Conservation (phyloP, 2,113 vertebrate species). For the Sorex fumeus region DNA sequence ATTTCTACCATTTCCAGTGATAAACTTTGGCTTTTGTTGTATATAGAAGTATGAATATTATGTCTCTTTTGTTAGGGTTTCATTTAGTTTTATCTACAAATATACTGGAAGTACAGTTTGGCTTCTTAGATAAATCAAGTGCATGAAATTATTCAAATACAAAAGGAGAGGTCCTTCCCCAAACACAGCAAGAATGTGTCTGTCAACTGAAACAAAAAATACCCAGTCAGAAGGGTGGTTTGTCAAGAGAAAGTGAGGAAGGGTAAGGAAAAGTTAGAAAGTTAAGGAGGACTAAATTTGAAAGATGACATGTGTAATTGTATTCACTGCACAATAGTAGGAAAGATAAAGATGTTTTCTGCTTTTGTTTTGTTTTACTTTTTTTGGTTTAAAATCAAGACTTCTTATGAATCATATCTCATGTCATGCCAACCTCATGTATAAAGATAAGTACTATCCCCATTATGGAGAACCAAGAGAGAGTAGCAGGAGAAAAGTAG, state of each 20-base stretch:
- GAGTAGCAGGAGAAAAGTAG: neutral
- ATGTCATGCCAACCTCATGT: neutral
- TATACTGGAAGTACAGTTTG: conserved; percentile 44
- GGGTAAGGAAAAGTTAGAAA: neutral
- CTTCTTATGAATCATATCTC: neutral
- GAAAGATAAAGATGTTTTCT: neutral
- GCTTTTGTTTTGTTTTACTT: conserved; percentile 47
- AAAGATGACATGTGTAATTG: conserved; percentile 49
- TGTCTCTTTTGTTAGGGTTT: conserved; percentile 40
- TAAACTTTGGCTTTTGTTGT: conserved; percentile 53
- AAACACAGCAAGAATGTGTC: conserved; percentile 63
- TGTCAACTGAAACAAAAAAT: conserved; percentile 66
- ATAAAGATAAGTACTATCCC: neutral
- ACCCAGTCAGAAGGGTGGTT: conserved; percentile 40
- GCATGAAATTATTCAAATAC: conserved; percentile 67
- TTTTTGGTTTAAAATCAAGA: conserved; percentile 28
- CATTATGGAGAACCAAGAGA: neutral
- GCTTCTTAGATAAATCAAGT: conserved; percentile 71
- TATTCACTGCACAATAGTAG: neutral
- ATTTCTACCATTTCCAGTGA: conserved; percentile 45
- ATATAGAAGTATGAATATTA: conserved; percentile 54
- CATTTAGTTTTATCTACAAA: conserved; percentile 65
- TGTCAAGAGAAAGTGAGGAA: conserved; percentile 23
- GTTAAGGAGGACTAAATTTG: conserved; percentile 27
- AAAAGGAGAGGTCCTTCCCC: conserved; percentile 42